Evolutionary conservation across 2,797 vertebrate genomes (phyloP), one percentile per base, ranked within the genome.

Genomic region (Adelosebastes latens): DNA sequence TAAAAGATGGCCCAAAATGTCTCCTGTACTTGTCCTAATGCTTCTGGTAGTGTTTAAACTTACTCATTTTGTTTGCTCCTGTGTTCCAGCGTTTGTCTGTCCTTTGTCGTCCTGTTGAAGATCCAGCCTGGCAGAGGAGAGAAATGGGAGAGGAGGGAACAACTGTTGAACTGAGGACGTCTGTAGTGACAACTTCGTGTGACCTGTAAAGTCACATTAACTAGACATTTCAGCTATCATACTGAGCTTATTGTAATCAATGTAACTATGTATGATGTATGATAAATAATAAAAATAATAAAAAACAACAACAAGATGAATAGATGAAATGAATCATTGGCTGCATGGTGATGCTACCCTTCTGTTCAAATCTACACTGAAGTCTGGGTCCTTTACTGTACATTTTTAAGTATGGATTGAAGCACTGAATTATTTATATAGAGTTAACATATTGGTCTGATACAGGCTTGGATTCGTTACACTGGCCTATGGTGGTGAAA

Each of bases 81-180:
- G 18, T n/a, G 20, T 36, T 55, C 8, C 79, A 84, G 86, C 75
- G 77, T 65, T 73, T 84, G 75, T 34, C 49, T 6, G 2, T 73
- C 39, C 83, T 88, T n/a, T 84, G 75, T 59, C 27, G 1, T 20
- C 81, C 85, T 25, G 46, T 2, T 59, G 61, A 66, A 66, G 68
- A 75, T 53, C 25, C 77, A 65, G 1, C 31, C 72, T 2, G 29
- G 42, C 24, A 61, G 60, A 71, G 3, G 13, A 71, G 13, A n/a
- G 14, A 22, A 18, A n/a, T 0, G 9, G 7, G 3, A 46, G 73
- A 72, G 8, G 68, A 70, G 29, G 67, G 3, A 12, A 32, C 0
- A 0, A 42, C 25, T 24, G 65, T 55, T 31, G 64, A 82, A 52
- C 55, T 75, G 32, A 73, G 1, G 22, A 13, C 11, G 2, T 22